Percentiles rank a stretch among this genome's conserved stretches.
Evolutionary conservation across 2,113 vertebrate genomes (phyloP).

Genomic region (Morone saxatilis): DNA sequence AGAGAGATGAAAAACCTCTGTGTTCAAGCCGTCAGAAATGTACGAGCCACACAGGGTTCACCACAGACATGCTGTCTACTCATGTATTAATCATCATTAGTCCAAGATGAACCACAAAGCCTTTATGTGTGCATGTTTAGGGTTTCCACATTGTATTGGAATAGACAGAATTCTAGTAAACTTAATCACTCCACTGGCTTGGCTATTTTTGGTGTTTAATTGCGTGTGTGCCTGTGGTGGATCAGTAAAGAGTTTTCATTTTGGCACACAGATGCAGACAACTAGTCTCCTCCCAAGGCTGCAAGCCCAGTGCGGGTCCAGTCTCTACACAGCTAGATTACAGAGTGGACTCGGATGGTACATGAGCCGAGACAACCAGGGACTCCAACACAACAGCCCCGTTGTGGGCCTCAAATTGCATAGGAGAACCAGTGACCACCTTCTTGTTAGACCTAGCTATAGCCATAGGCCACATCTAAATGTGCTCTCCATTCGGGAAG

Average conservation of each 20-base stretch:
- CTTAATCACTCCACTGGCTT: slow-evolving; percentile 56
- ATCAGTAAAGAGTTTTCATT: slow-evolving; percentile 60
- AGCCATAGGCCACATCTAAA: slow-evolving; percentile 65
- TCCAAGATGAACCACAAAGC: slow-evolving; percentile 50
- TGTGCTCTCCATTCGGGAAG: slow-evolving; percentile 55
- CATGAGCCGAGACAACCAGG: slow-evolving; percentile 65
- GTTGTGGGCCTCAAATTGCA: slow-evolving; percentile 67
- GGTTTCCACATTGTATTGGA: slow-evolving; percentile 61
- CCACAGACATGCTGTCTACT: slow-evolving; percentile 68
- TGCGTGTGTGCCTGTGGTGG: slow-evolving; percentile 64
- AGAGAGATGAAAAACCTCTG: slow-evolving; percentile 52
- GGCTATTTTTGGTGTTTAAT: slow-evolving; percentile 73
- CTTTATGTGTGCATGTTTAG: slow-evolving; percentile 60
- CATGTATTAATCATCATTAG: slow-evolving; percentile 69
- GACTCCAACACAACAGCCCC: slow-evolving; percentile 44
- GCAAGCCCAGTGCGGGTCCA: slow-evolving; percentile 63
- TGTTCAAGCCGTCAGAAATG: slow-evolving; percentile 55
- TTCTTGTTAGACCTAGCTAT: slow-evolving; percentile 54
- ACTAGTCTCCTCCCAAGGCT: slow-evolving; percentile 76
- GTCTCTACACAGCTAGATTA: slow-evolving; percentile 70
- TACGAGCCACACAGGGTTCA: slow-evolving; percentile 60
- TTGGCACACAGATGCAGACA: slow-evolving; percentile 71
- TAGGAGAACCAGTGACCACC: slow-evolving; percentile 51
- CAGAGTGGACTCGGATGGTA: slow-evolving; percentile 68
- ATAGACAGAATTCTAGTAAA: slow-evolving; percentile 50